phyloP scores from a whole-genome alignment of 2,888 invertebrate species.

The Candidula unifasciata region DNA sequence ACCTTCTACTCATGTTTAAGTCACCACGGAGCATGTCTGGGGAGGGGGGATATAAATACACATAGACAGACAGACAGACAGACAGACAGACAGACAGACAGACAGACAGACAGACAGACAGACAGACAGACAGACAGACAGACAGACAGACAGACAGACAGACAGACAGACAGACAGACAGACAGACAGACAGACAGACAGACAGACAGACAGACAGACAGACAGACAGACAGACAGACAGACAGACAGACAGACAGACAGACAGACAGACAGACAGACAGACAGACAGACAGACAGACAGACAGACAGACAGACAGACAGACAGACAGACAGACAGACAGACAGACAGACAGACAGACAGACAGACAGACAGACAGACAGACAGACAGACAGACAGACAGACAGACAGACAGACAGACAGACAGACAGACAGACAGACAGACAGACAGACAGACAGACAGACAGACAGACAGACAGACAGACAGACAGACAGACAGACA shows the following conservation, averaged over 20 bases:
- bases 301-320: neutral
- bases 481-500: neutral
- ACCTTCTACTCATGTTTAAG: too few relatives aligned
- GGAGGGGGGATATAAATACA: neutral
- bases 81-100: neutral
- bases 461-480: too few relatives aligned
- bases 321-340: slow-evolving; percentile 1
- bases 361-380: neutral
- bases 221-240: neutral
- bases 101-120: neutral
- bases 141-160: neutral
- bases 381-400: neutral
- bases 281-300: neutral
- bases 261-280: neutral
- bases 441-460: neutral
- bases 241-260: neutral
- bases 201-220: neutral
- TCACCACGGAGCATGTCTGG: too few relatives aligned
- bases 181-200: neutral
- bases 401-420: neutral
- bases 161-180: neutral
- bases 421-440: neutral
- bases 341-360: neutral
- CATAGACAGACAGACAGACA: neutral
- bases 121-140: slow-evolving; percentile 17